phyloP scores from a whole-genome alignment of 2,888 invertebrate genomes.

The Toxonevra muliebris region DNA sequence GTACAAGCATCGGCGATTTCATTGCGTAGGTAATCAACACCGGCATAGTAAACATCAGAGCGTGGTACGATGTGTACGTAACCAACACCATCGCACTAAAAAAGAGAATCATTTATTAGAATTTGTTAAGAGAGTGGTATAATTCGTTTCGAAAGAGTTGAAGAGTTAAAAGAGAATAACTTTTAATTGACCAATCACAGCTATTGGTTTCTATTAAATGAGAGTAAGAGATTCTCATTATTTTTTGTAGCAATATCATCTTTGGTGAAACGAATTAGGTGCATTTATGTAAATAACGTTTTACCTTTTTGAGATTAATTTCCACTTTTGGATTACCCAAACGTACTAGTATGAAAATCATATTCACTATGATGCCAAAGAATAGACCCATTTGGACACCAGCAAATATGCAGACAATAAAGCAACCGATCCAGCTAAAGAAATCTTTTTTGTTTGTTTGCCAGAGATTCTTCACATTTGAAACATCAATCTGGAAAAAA shows the following conservation, averaged over 20 bases:
- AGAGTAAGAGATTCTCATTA: too few species aligned
- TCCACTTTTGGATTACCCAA: constrained; percentile 72
- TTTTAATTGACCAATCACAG: background rate
- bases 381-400: constrained; percentile 85
- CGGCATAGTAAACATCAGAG: constrained; percentile 76
- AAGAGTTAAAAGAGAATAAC: background rate
- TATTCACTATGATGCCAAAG: constrained; percentile 74
- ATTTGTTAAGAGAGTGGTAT: too few species aligned
- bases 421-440: constrained; percentile 74
- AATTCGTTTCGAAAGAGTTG: too few species aligned
- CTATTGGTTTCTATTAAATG: too few species aligned
- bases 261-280: too few species aligned
- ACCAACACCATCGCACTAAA: constrained; percentile 66
- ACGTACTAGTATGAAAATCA: constrained; percentile 72
- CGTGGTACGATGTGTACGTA: constrained; percentile 72
- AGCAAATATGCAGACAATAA: constrained; percentile 72
- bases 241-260: too few species aligned
- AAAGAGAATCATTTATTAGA: constrained; percentile 13
- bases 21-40: constrained; percentile 72
- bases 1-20: constrained; percentile 68
- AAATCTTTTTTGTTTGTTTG: constrained; percentile 71
- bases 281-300: too few species aligned
- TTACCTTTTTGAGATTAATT: constrained; percentile 52
- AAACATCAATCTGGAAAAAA: constrained; percentile 68
- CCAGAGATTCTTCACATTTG: constrained; percentile 68